phyloP scores from a whole-genome alignment of 2,797 vertebrate genomes.

The Spinus olivaceus region DNA sequence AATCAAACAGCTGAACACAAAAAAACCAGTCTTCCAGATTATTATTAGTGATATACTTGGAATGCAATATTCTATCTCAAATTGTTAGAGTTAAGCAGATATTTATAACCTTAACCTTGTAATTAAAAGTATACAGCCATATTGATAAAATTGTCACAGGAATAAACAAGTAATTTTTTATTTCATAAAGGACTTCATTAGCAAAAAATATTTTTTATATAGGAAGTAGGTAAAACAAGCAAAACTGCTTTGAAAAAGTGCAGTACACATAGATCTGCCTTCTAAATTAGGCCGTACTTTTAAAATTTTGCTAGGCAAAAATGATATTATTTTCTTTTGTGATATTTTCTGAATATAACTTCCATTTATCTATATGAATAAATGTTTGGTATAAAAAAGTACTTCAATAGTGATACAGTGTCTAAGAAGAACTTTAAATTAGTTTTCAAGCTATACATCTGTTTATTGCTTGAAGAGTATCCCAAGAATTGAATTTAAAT shows the following conservation, averaged over 20 bases:
- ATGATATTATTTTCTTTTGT: background rate
- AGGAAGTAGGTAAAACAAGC: background rate
- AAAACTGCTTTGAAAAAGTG: background rate
- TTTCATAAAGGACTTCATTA: background rate
- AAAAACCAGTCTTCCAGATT: background rate
- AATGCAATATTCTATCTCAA: background rate
- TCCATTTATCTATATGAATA: background rate
- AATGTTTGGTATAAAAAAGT: background rate
- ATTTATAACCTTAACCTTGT: background rate
- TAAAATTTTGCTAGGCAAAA: background rate
- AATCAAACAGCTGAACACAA: background rate
- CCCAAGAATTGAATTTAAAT: background rate
- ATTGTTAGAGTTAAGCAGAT: background rate
- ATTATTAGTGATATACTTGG: background rate
- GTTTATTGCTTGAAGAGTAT: background rate
- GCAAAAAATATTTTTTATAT: background rate
- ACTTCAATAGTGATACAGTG: background rate
- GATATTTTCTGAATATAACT: background rate
- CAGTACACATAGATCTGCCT: rapidly evolving
- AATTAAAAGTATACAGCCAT: background rate
- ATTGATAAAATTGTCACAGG: background rate
- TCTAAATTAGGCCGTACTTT: background rate
- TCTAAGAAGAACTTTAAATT: background rate
- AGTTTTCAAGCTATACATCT: background rate
- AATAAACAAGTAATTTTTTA: background rate